These are phyloP conservation scores for Ceriagrion tenellum DNA, from an alignment of 2,888 invertebrate genomes.

Conservation along the genomic window DNA sequence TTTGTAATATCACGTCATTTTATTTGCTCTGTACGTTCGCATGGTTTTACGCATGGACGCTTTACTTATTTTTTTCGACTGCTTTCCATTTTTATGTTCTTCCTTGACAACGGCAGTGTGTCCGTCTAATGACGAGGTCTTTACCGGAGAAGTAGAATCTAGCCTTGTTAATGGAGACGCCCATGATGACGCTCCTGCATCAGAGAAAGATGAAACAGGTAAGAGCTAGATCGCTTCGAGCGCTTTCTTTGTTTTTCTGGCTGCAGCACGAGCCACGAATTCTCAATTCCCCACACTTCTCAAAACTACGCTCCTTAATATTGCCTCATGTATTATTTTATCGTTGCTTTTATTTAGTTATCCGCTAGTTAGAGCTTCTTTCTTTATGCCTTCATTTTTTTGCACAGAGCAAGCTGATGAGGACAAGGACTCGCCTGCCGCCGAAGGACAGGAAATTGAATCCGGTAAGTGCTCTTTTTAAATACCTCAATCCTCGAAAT, in stretches of 20 bases:
- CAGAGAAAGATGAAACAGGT: background rate
- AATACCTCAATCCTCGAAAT: too few species aligned
- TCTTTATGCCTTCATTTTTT: background rate
- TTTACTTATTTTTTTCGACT: background rate
- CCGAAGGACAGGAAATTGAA: background rate
- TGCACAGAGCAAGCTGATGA: constrained; percentile 28
- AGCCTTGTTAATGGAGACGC: background rate
- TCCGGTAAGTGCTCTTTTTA: background rate
- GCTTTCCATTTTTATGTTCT: background rate
- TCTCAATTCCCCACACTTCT: background rate
- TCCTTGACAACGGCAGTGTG: background rate
- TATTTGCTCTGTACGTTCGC: background rate
- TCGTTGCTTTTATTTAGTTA: background rate
- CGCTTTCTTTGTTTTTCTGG: background rate
- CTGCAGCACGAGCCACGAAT: background rate
- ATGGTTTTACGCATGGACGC: background rate
- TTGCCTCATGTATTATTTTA: background rate
- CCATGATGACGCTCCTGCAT: background rate
- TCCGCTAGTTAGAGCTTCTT: background rate
- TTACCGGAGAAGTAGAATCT: background rate
- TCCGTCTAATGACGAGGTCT: constrained; percentile 45
- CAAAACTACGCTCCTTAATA: background rate
- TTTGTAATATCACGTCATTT: background rate
- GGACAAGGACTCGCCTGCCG: background rate
- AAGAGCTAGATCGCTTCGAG: background rate